Evolutionary conservation across 2,113 vertebrate genomes (phyloP), one percentile per base, ranked within the genome.

Genomic region (Todiramphus saurophagus): DNA sequence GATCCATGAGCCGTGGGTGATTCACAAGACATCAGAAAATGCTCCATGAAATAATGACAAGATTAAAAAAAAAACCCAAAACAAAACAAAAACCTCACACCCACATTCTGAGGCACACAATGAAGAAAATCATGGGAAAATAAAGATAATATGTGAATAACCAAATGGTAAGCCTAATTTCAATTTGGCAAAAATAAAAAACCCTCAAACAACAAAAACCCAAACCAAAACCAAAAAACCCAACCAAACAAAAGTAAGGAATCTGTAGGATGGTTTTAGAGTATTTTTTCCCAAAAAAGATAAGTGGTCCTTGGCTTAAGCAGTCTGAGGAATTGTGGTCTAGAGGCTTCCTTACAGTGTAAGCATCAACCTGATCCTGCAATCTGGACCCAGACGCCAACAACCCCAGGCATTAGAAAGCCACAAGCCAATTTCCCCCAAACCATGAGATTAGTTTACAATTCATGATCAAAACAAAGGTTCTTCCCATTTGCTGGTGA

Each of bases 1-100:
- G 93, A 95, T 89, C 93, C 86, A 41, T 28, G 83, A 96, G 95
- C 77, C 10, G 62, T 64, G 93, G 77, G 89, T 89, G 94, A 96
- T 96, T 95, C 94, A 97, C 93, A 84, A 91, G 81, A 62, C 87
- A 96, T 84, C 89, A 89, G 72, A 96, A 96, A 96, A 84, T 3
- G 74, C 69, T 93, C 84, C 69, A 12, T 25, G 77, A 87, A 95
- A 95, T 94, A 93, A 95, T 87, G 83, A 91, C 87, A 95, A 82
- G 56, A 66, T 30, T 43, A 3, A 24, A 21, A 12, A 48, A 10
- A 48, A 25, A 48, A n/a, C n/a, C n/a, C 51, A 56, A 19, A 5
- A 5, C 53, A 55, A 55, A 55, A 55, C 53, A 81, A 46, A 64
- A 27, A 15, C 24, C 37, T 77, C 53, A 89, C 93, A 44, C 96